phyloP scores from a whole-genome alignment of 2,797 vertebrate species.

The Acestrorhynchus altus region DNA sequence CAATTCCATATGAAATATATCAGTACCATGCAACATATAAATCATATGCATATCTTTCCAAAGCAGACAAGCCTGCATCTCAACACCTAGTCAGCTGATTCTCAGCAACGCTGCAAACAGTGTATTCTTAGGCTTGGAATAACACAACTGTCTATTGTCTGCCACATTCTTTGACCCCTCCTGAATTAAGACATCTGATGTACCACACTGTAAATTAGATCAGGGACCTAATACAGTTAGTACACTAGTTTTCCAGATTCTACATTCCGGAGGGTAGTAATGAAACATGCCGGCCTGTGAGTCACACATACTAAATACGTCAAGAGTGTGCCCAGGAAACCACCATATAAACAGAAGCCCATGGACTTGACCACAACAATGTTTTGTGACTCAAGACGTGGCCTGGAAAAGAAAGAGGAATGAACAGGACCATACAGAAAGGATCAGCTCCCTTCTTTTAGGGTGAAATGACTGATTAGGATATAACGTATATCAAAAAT shows the following conservation, averaged over 20 bases:
- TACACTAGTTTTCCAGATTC: constrained; percentile 18
- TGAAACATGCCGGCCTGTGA: constrained; percentile 2
- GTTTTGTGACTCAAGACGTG: not conserved
- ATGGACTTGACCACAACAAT: constrained; percentile 33
- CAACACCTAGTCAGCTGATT: constrained; percentile 24
- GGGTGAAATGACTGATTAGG: not conserved
- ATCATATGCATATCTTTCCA: constrained; percentile 7
- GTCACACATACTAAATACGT: constrained; percentile 22
- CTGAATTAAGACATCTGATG: constrained; percentile 1
- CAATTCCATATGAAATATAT: not conserved
- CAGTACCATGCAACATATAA: not conserved
- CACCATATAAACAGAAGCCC: constrained; percentile 9
- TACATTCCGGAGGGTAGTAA: constrained; percentile 16
- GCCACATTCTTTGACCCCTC: not conserved
- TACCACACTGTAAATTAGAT: constrained; percentile 24
- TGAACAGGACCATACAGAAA: not conserved
- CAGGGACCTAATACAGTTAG: constrained; percentile 9
- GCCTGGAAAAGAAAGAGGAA: not conserved
- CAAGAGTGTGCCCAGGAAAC: constrained; percentile 28
- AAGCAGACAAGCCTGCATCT: constrained; percentile 13
- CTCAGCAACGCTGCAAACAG: constrained; percentile 26
- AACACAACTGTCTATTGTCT: constrained; percentile 12
- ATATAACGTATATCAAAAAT: too few relatives aligned
- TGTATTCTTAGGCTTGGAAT: not conserved
- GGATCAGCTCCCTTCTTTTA: not conserved